These are phyloP conservation scores for Micromesistius poutassou DNA, from an alignment of 2,797 vertebrate genomes.

Conservation along the genomic window DNA sequence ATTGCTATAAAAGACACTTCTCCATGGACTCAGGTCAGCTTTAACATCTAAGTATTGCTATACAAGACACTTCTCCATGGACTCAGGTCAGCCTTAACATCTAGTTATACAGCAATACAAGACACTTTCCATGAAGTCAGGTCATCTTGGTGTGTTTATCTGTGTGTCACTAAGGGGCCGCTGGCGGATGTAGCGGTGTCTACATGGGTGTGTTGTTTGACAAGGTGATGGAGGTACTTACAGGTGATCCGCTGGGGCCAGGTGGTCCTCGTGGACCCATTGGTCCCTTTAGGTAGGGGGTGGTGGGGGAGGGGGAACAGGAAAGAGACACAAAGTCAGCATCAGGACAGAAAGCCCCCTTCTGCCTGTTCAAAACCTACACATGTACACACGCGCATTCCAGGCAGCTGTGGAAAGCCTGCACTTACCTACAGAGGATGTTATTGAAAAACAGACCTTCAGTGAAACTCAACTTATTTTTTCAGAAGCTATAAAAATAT, in stretches of 20 bases:
- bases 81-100: background rate
- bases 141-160: background rate
- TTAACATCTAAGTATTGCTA: background rate
- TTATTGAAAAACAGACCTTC: background rate
- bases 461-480: background rate
- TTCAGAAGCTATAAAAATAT: conserved; percentile 22
- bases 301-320: conserved; percentile 29
- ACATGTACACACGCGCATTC: background rate
- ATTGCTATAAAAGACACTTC: background rate
- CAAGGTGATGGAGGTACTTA: conserved; percentile 73
- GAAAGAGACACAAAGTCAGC: conserved; percentile 36
- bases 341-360: conserved; percentile 17
- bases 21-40: background rate
- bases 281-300: conserved; percentile 77
- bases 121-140: background rate
- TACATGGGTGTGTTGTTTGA: conserved; percentile 13
- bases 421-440: background rate
- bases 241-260: conserved; percentile 85
- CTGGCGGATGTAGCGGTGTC: background rate
- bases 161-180: conserved; percentile 15
- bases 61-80: background rate
- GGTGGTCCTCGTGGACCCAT: conserved; percentile 97
- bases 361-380: background rate
- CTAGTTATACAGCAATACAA: background rate
- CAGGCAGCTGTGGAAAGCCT: background rate